Conservation (phyloP, 2,113 vertebrate species). For the Bombycilla garrulus region DNA sequence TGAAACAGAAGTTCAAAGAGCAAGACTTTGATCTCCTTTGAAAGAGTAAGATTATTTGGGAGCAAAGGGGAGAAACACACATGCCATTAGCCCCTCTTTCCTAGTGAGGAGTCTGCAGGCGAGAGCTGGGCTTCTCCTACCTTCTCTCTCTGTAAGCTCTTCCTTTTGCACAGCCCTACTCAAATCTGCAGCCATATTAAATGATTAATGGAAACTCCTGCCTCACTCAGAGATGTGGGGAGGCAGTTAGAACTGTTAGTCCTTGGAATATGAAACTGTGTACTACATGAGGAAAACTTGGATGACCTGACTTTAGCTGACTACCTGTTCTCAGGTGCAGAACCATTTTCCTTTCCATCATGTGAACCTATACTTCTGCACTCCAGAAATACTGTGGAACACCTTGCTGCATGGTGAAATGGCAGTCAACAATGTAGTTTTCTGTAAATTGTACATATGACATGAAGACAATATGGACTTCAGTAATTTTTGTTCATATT, state of each 20-base stretch:
- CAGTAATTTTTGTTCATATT: not conserved
- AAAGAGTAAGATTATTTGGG: not conserved
- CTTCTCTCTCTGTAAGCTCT: not conserved
- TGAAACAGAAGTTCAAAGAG: not conserved
- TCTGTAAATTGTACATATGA: not conserved
- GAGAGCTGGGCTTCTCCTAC: not conserved
- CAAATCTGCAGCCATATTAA: not conserved
- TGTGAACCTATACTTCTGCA: not conserved
- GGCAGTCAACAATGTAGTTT: not conserved
- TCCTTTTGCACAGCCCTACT: not conserved
- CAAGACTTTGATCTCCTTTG: not conserved
- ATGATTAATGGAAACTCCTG: not conserved
- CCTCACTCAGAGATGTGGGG: rapidly evolving
- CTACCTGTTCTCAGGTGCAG: not conserved
- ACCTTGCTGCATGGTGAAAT: not conserved
- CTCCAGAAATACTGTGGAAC: not conserved
- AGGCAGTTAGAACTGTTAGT: not conserved
- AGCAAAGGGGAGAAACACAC: not conserved
- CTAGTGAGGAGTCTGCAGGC: not conserved
- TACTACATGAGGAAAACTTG: not conserved
- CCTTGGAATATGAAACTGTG: not conserved
- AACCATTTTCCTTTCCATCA: not conserved
- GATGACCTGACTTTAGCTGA: not conserved
- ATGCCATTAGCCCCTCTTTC: not conserved
- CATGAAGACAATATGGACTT: not conserved